These are phyloP conservation scores for Busseola fusca DNA, from an alignment of 2,888 invertebrate genomes.

Conservation along the genomic window DNA sequence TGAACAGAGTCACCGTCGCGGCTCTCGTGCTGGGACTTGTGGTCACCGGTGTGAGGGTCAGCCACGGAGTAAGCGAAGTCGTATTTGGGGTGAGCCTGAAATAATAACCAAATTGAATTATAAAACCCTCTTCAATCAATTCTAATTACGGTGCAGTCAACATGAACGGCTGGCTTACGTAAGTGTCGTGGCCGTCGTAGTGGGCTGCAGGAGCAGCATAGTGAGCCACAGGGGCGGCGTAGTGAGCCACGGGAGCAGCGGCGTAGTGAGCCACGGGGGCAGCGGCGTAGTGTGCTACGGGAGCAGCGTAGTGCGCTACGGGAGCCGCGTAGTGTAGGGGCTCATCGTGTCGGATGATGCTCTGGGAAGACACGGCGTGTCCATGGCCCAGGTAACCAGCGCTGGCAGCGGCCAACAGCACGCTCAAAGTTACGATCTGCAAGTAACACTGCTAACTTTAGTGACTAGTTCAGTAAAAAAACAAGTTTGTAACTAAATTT, in stretches of 20 bases:
- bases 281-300: conserved; percentile 56
- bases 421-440: conserved; percentile 82
- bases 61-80: conserved; percentile 87
- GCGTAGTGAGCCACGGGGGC: conserved; percentile 64
- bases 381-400: conserved; percentile 69
- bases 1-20: conserved; percentile 88
- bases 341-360: conserved; percentile 78
- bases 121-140: accelerated
- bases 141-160: background rate
- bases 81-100: conserved; percentile 81
- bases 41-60: conserved; percentile 89
- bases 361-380: conserved; percentile 78
- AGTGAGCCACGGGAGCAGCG: conserved; percentile 62
- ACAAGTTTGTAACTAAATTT: accelerated
- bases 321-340: conserved; percentile 62
- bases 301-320: conserved; percentile 61
- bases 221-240: conserved; percentile 61
- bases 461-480: background rate
- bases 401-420: conserved; percentile 81
- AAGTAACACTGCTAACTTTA: conserved; percentile 32
- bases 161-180: conserved; percentile 48
- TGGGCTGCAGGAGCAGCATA: conserved; percentile 64
- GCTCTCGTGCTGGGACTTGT: conserved; percentile 87
- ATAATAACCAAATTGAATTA: background rate
- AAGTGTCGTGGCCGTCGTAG: conserved; percentile 65